Conservation (phyloP, 2,797 vertebrate genomes). For the Sphenodon punctatus region DNA sequence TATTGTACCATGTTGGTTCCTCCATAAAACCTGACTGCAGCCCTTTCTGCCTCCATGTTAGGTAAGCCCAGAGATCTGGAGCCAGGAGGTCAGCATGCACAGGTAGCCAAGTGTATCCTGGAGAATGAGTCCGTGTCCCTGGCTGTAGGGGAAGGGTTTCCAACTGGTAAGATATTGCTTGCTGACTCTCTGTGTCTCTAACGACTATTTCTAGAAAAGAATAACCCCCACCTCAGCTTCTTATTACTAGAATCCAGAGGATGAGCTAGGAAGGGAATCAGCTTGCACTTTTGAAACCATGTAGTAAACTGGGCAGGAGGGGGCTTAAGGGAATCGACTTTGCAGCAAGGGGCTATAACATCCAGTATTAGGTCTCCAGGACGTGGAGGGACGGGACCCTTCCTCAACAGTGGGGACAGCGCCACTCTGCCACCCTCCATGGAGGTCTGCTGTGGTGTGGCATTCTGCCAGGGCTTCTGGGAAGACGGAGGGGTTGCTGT, state of each 20-base stretch:
- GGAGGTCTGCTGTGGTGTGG: no score
- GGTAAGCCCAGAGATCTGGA: slow-evolving; percentile 71
- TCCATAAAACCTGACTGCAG: neutral
- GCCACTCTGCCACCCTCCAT: no score
- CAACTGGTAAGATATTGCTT: slow-evolving; percentile 78
- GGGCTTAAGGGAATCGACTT: neutral
- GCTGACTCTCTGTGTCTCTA: neutral
- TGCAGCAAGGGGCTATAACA: neutral
- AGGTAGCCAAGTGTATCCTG: slow-evolving; percentile 73
- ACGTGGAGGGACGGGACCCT: no score
- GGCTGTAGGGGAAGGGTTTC: slow-evolving; percentile 76
- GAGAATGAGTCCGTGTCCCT: slow-evolving; percentile 76
- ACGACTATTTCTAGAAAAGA: neutral
- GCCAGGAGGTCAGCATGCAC: neutral
- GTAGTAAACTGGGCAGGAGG: neutral
- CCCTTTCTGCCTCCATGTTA: slow-evolving; percentile 27
- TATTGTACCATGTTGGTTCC: neutral
- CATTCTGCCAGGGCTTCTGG: no score
- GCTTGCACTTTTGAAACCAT: neutral
- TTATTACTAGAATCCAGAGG: neutral
- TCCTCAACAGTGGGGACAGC: no score
- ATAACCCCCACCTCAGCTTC: neutral
- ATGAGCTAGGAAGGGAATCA: accelerated
- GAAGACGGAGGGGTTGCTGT: no score
- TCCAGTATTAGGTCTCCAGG: no score